Base-by-base conservation (phyloP, 23 tunicate species). In the Halocynthia roretzi region DNA sequence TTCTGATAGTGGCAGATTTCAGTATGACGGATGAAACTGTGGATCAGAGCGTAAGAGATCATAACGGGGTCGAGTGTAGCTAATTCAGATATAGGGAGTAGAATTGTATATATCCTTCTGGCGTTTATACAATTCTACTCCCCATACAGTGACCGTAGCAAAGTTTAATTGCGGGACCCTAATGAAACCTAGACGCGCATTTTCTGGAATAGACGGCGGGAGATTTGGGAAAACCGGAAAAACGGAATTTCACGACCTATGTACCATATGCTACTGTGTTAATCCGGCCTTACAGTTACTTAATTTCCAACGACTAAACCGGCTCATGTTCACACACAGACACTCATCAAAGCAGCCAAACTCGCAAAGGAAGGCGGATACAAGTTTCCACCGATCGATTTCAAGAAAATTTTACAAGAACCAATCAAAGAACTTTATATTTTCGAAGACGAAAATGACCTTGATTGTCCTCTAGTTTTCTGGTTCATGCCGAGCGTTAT, bases 341-440 rank as follows among this genome's bases (percentile, higher is more conserved):
- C 70, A 20, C 19, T 65, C 9, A 15, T 20, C 10, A 8, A 40
- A 10, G 22, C 70, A 15, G 31, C 31, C 5, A 40, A 15, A 65
- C 19, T 65, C 9, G 70, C 70, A 15, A 6, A 65, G 19, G 31
- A 65, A 8, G 70, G 70, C 70, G 70, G 70, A 15, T 65, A 65
- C 31, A 65, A 65, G 19, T 65, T 65, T 15, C 70, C 70, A 10
- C 70, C 6, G 1, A 54, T 74, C 19, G 4, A 74, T 18, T 14
- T 74, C 31, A 64, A 74, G 22, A 74, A 54, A 56, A 74, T 74
- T 14, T 50, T 21, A 64, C 9, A 48, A 54, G 78, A 74, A 18
- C 78, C 78, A 15, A 54, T 52, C 64, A 53, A 54, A 12, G 78
- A 74, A 74, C 56, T 74, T 22, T 74, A 74, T 54, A 48, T 74